Base-by-base conservation (phyloP, 2,888 invertebrate genomes). In the Apamea monoglypha region DNA sequence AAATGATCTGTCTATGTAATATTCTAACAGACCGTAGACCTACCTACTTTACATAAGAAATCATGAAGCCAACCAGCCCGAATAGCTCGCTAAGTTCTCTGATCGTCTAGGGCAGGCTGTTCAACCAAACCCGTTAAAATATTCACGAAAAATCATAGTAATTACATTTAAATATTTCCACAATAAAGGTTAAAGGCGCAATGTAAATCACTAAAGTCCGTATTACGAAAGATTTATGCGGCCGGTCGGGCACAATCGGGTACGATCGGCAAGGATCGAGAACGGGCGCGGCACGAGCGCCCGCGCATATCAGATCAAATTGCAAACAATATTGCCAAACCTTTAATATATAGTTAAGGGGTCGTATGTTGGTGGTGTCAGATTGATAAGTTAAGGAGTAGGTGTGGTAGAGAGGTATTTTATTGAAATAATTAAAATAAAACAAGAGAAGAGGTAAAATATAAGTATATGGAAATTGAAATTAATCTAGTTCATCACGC, bases 271-370 rank as follows among this genome's bases (percentile, higher is more conserved):
- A 78, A 82, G 85, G 89, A 93, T 92, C 91, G 90, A 87, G 91
- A 91, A 89, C 91, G 91, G 93, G 93, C 91, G 91, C 89, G 92
- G 89, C 90, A 89, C 90, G 90, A 89, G 90, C 89, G 89, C 82
- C 50, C 25, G 89, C 80, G 86, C 90, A 79, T 89, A 90, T 90
- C 90, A 89, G 90, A 90, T 90, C 86, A 90, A 86, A 89, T 88
- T 89, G 85, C 88, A 80, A 86, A 87, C 87, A 89, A 87, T 90
- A 90, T 90, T 90, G 83, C 90, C 90, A 89, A 89, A 87, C 87
- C 81, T 87, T 88, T 90, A 88, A 90, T 90, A 85, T 84, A 80
- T 86, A 56, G 72, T 89, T 84, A 88, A 84, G 71, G 78, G 85
- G 81, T 82, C 90, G 70, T 85, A 87, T 78, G 81, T 74, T 80